phyloP scores from a whole-genome alignment of 2,113 vertebrate species.

The Pangasianodon hypophthalmus region DNA sequence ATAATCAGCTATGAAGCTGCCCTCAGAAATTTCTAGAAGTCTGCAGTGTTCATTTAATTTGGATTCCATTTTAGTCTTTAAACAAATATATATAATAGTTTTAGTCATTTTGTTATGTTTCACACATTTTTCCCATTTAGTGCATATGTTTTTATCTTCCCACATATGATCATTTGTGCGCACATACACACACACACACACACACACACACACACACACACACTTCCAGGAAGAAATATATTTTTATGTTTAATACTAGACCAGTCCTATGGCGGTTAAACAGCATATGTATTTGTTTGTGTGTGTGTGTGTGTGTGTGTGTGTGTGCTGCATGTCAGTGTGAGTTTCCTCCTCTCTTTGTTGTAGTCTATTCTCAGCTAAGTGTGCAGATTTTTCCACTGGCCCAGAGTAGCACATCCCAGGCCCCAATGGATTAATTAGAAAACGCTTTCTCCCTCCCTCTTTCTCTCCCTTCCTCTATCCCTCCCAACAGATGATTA shows the following conservation, averaged over 20 bases:
- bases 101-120: too few relatives aligned
- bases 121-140: too few relatives aligned
- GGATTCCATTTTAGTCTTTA: too few relatives aligned
- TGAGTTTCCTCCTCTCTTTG: constrained; percentile 4
- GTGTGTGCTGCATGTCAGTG: constrained; percentile 1
- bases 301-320: background rate
- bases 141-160: too few relatives aligned
- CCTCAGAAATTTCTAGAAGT: too few relatives aligned
- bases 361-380: constrained; percentile 29
- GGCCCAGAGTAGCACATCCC: constrained; percentile 7
- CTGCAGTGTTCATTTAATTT: too few relatives aligned
- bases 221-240: background rate
- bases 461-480: background rate
- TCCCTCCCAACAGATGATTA: constrained; percentile 18
- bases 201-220: background rate
- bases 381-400: constrained; percentile 23
- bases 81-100: too few relatives aligned
- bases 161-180: too few relatives aligned
- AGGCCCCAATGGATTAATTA: constrained; percentile 45
- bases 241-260: background rate
- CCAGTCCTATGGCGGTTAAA: background rate
- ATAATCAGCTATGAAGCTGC: too few relatives aligned
- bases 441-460: background rate
- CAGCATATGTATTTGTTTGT: background rate
- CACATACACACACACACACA: background rate